These are phyloP conservation scores for Ormyrus labotus DNA, from an alignment of 2,888 invertebrate genomes.

Conservation along the genomic window DNA sequence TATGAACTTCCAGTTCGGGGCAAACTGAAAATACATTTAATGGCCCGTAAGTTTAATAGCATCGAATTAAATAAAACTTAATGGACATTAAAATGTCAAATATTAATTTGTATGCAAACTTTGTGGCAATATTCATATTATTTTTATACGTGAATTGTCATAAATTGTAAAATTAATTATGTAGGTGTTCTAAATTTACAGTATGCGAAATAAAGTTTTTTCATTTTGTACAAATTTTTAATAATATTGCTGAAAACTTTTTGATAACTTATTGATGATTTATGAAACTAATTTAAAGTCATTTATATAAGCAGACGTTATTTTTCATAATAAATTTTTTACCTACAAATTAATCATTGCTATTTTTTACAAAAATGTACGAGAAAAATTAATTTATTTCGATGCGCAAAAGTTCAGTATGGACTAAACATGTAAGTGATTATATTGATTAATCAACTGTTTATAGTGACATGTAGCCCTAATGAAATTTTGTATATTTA, in stretches of 20 bases:
- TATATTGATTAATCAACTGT: not conserved
- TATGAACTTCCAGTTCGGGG: conserved; percentile 66
- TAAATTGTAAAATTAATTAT: not conserved
- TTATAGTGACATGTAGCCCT: conserved; percentile 12
- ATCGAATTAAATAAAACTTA: conserved; percentile 59
- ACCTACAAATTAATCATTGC: conserved; percentile 21
- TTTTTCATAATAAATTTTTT: conserved; percentile 24
- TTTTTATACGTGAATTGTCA: not conserved
- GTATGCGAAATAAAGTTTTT: conserved; percentile 1
- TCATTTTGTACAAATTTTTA: conserved; percentile 40
- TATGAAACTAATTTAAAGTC: not conserved
- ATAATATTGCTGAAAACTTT: not conserved
- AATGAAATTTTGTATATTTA: conserved; percentile 51
- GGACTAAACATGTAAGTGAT: conserved; percentile 12
- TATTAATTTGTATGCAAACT: conserved; percentile 12
- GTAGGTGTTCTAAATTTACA: not conserved
- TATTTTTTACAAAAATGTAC: conserved; percentile 28
- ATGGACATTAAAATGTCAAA: conserved; percentile 19
- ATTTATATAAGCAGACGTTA: conserved; percentile 3
- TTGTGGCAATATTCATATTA: conserved; percentile 27
- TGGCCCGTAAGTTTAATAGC: conserved; percentile 67
- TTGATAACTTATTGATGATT: not conserved
- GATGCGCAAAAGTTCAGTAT: conserved; percentile 33
- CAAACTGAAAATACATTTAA: conserved; percentile 68
- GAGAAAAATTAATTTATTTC: conserved; percentile 43